Evolutionary conservation across 2,797 vertebrate species (phyloP), one percentile per base, ranked within the genome.

Genomic region (Anableps anableps): DNA sequence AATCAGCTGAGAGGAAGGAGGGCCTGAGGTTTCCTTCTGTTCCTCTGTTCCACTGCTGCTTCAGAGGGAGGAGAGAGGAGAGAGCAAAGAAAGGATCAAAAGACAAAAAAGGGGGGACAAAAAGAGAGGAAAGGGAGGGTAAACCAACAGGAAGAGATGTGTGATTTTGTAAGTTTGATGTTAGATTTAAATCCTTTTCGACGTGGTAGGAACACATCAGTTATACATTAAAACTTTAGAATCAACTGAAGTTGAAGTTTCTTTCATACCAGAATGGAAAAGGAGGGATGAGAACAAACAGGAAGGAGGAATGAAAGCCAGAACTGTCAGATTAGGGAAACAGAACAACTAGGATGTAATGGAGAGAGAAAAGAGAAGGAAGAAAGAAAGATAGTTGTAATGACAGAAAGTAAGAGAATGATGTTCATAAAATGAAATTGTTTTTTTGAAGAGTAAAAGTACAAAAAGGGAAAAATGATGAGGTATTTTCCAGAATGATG

Each of bases 1-100:
- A 77, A 78, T 75, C 77, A 83, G 71, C 70, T n/a, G 8, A 60
- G 71, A 53, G 11, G 71, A 71, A 45, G 38, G 29, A 50, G 72
- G 47, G 47, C 5, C 74, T 19, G 26, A 48, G n/a, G n/a, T 50
- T 43, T 55, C 45, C 66, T 36, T 41, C 60, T 66, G 60, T 50
- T 66, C 19, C 31, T 70, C 21, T 8, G 43, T 66, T 81, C 38
- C 31, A 51, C 43, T 75, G 55, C 7, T 75, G 17, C 73, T 70
- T 36, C 73, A 75, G 41, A 19, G 3, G 70, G 41, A 70, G 60
- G 72, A 38, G 45, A 53, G 45, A 72, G n/a, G 43, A 76, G 47
- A 72, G 34, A 64, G 34, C 14, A 53, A 50, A 36, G 71, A 38
- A 50, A 51, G 34, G 50, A 47, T 31, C 16, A 64, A 29, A 47